Evolutionary conservation across 2,113 vertebrate species (phyloP).

Genomic region (Crotalus horridus): DNA sequence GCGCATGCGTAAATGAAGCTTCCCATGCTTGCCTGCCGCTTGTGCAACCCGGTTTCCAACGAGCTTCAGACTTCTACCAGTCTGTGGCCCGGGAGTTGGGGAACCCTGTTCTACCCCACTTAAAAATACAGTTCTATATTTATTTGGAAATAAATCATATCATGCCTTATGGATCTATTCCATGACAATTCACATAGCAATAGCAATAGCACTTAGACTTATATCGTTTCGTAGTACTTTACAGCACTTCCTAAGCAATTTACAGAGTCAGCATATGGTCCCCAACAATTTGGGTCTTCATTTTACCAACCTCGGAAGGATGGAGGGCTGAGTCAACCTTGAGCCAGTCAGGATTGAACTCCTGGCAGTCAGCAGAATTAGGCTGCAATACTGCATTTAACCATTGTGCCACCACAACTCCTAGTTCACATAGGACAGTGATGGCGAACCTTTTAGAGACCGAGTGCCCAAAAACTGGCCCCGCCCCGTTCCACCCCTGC

Average conservation of each 20-base stretch:
- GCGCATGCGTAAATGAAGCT: not conserved
- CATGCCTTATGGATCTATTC: not conserved
- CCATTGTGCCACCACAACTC: not conserved
- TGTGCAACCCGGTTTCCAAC: not conserved
- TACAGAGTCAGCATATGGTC: not conserved
- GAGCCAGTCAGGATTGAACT: not conserved
- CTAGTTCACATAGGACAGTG: too few species aligned
- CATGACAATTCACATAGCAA: not conserved
- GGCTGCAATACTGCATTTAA: not conserved
- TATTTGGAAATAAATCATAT: not conserved
- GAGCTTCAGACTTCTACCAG: not conserved
- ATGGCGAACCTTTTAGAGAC: too few species aligned
- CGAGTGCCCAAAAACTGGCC: too few species aligned
- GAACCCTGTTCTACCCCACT: not conserved
- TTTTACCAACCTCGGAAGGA: not conserved
- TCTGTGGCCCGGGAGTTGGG: not conserved
- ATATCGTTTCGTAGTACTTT: not conserved
- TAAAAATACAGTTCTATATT: not conserved
- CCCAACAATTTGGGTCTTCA: not conserved
- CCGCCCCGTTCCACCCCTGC: too few species aligned
- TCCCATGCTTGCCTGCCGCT: not conserved
- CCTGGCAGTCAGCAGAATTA: not conserved
- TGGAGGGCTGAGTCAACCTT: not conserved
- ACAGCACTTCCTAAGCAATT: not conserved
- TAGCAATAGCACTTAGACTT: not conserved